A percentile compares a stretch with the other conserved stretches of the same genome.
These are phyloP conservation scores for Hermaeophaga mercurialis DNA, from an alignment of 2,888 invertebrate genomes.

Conservation along the genomic window DNA sequence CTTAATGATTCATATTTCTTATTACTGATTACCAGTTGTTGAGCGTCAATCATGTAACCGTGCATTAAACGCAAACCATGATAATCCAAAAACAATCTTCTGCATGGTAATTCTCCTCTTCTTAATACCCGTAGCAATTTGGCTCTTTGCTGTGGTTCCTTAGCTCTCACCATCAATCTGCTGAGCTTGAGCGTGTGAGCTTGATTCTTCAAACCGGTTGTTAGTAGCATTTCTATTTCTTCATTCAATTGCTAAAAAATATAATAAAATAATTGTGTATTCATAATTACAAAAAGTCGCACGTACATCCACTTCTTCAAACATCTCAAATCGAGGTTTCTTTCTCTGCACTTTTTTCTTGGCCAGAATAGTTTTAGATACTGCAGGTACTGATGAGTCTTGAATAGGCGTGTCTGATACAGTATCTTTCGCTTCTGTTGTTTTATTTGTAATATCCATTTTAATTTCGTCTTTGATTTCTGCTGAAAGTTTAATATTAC, in stretches of 20 bases:
- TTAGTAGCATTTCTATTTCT: constrained; percentile 80
- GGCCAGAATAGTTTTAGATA: constrained; percentile 34
- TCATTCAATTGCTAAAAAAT: constrained; percentile 73
- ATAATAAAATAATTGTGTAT: no score
- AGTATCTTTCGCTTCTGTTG: constrained; percentile 25
- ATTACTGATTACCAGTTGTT: constrained; percentile 52
- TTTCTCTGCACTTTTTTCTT: constrained; percentile 49
- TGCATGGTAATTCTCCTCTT: constrained; percentile 80
- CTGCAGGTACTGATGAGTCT: constrained; percentile 31
- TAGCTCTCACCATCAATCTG: constrained; percentile 90
- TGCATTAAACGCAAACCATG: constrained; percentile 89
- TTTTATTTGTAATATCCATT: constrained; percentile 23
- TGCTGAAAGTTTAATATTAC: no score
- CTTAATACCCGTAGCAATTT: constrained; percentile 79
- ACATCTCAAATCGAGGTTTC: constrained; percentile 58
- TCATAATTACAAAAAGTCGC: constrained; percentile 9
- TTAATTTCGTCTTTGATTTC: constrained; percentile 30
- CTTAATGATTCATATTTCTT: constrained; percentile 50
- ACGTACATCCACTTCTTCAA: constrained; percentile 69
- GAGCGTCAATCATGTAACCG: constrained; percentile 88
- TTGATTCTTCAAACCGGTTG: constrained; percentile 85
- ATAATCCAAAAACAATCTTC: constrained; percentile 88
- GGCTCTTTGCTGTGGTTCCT: constrained; percentile 76
- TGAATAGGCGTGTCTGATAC: constrained; percentile 28
- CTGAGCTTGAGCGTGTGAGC: constrained; percentile 87